Evolutionary conservation across 2,797 vertebrate genomes (phyloP), one percentile per base, ranked within the genome.

Genomic region (Acomys russatus): DNA sequence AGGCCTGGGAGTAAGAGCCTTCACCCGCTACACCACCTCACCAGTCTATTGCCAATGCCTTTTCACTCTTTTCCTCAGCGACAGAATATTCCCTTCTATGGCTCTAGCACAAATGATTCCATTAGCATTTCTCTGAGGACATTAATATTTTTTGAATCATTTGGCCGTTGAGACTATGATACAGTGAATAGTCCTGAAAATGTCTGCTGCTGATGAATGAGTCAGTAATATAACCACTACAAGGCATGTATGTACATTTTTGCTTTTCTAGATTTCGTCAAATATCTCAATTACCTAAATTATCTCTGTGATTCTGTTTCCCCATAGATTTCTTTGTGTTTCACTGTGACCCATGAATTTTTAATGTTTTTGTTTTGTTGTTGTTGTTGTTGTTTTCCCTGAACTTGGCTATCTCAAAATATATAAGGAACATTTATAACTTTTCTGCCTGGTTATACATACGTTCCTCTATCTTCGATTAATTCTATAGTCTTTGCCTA

Each of bases 131-230:
- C 38, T 85, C 86, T 15, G 73, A 51, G 25, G 25, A 51, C 4
- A 11, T 54, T 61, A 82, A 74, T 28, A 38, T 63, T 74, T 1
- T 49, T 90, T 92, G 9, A 18, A 17, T 56, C 74, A 35, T 85
- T 92, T 66, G 7, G 0, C 20, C 92, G 1, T 63, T 51, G 35
- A 3, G 77, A 28, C 35, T 77, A 76, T 25, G 23, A 85, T 15
- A 9, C 49, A 78, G 28, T 90, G n/a, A 95, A 54, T 92, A 59
- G 35, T 74, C 73, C 71, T 91, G n/a, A 91, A 95, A 94, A 86
- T 80, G 76, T 59, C n/a, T 44, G 33, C 49, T 80, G 28, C 7
- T 74, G 6, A 44, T 35, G 25, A 10, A 59, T 11, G 6, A 82
- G 30, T n/a, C n/a, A 94, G 14, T 44, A 77, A 17, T 56, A 68